These are phyloP conservation scores for Nebria ingens DNA, from an alignment of 1,140 invertebrate genomes.

Conservation along the genomic window DNA sequence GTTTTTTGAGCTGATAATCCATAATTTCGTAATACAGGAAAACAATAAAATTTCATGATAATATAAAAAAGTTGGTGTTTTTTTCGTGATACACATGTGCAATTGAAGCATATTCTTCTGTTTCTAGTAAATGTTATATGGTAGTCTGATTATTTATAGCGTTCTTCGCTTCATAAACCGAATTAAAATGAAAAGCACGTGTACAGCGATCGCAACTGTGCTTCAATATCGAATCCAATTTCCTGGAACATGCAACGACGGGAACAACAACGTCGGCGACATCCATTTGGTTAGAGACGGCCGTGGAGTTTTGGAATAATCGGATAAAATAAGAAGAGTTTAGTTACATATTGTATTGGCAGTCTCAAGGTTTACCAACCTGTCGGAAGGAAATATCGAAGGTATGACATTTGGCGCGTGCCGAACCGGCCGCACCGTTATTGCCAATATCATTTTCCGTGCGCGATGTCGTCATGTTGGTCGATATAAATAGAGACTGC, in stretches of 20 bases:
- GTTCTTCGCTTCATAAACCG: neutral
- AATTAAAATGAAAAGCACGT: constrained; percentile 1
- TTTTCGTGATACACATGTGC: too few species aligned
- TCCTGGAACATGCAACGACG: neutral
- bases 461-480: neutral
- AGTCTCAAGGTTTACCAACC: neutral
- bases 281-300: too few species aligned
- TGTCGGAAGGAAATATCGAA: neutral
- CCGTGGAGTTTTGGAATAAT: constrained; percentile 3
- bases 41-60: neutral
- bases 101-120: too few species aligned
- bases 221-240: neutral
- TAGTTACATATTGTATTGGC: constrained; percentile 6
- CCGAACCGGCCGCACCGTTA: neutral
- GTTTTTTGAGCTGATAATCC: too few species aligned
- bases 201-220: neutral
- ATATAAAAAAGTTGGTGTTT: neutral
- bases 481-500: constrained; percentile 9
- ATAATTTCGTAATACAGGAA: neutral
- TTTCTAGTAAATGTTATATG: too few species aligned
- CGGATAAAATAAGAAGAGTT: constrained; percentile 5
- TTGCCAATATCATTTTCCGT: neutral
- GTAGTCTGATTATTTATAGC: neutral
- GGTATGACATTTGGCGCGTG: neutral
- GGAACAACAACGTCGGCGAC: too few species aligned